phyloP scores from a whole-genome alignment of 1,140 invertebrate genomes.

The Leptinotarsa undecemlineata region DNA sequence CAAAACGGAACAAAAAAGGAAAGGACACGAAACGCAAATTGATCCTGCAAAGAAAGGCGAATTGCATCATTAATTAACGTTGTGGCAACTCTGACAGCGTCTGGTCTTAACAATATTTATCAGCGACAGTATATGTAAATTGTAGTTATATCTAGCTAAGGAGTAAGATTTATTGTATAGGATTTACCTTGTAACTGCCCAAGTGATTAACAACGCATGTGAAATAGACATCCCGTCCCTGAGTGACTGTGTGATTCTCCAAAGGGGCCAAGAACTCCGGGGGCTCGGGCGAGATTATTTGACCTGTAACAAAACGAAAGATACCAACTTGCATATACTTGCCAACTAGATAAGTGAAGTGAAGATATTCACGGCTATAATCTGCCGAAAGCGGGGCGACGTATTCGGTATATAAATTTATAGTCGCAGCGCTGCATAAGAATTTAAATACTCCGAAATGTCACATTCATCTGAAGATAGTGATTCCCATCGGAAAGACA shows the following conservation, averaged over 20 bases:
- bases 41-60: background rate
- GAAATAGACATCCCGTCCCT: conserved; percentile 83
- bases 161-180: conserved; percentile 23
- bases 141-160: conserved; percentile 22
- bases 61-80: conserved; percentile 19
- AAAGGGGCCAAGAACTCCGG: conserved; percentile 83
- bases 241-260: conserved; percentile 84
- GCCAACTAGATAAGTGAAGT: conserved; percentile 51
- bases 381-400: conserved; percentile 48
- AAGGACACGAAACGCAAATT: background rate
- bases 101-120: conserved; percentile 24
- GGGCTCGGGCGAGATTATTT: conserved; percentile 56
- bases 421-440: conserved; percentile 40
- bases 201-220: conserved; percentile 89
- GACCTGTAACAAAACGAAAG: conserved; percentile 53
- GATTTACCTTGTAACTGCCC: conserved; percentile 76
- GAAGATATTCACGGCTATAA: conserved; percentile 51
- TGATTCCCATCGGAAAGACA: conserved; percentile 52
- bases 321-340: conserved; percentile 44
- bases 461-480: conserved; percentile 52
- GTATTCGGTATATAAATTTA: conserved; percentile 48
- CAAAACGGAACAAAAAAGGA: no score
- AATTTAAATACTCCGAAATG: conserved; percentile 53
- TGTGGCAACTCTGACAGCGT: conserved; percentile 1
- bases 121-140: conserved; percentile 18